Base-by-base conservation (phyloP, 2,113 vertebrate genomes). In the Pollachius pollachius region DNA sequence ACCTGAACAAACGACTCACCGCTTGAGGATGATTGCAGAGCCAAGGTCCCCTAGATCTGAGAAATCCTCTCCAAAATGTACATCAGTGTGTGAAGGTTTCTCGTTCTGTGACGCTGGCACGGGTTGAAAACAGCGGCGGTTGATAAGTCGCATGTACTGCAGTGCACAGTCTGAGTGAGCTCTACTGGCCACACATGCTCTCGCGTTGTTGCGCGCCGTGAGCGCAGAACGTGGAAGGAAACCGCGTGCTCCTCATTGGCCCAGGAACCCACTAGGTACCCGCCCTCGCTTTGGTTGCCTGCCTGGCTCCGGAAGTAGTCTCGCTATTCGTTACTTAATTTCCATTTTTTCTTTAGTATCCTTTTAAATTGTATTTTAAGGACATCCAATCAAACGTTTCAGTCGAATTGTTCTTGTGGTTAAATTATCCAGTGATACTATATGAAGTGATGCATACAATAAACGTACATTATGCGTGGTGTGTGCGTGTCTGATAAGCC, bases 1-100 rank as follows among this genome's bases (percentile, higher is more conserved):
- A 68, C 66, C 37, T 58, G 18, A 64, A 62, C 41, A 65, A 59
- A 52, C 52, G 80, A 91, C 91, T 92, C 85, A 92, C 90, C 70
- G 52, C 67, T 56, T 48, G 54, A 17, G 78, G 17, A 0, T 54
- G 13, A 57, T 34, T 34, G 30, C 30, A 34, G 30, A 54, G 72
- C 66, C 65, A 17, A 1, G 27, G 9, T 0, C 64, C 8, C 64
- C 62, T 23, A 66, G 61, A 59, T 0, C 2, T 27, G 54, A 6
- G 62, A 12, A 12, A 12, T 64, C 66, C 70, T 75, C 68, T 78
- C 71, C 30, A 62, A 34, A 41, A 59, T 71, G 80, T 64, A 63
- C 69, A 67, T 68, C 57, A 59, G 60, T 30, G 15, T n/a, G 54
- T 57, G 54, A 17, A 5, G 17, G 54, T 57, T 57, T 57, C 71